Percentiles rank a stretch among this genome's conserved stretches.
These are phyloP conservation scores for Melitaea athalia DNA, from an alignment of 2,888 invertebrate species.

Conservation along the genomic window DNA sequence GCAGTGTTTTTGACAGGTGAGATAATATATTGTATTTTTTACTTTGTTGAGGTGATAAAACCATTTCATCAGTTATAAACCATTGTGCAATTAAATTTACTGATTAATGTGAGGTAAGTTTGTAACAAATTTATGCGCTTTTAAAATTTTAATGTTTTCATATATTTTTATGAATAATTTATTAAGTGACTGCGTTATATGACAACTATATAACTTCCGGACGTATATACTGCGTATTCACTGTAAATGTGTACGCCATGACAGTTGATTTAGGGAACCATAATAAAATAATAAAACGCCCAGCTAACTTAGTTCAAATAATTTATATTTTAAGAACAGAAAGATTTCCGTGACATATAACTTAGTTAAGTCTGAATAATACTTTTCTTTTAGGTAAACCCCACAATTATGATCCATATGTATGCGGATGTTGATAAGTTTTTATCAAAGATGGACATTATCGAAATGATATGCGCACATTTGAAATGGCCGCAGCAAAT, in stretches of 20 bases:
- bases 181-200: slow-evolving; percentile 22
- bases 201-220: slow-evolving; percentile 24
- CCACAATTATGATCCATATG: too few species aligned
- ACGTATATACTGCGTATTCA: slow-evolving; percentile 21
- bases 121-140: slow-evolving; percentile 30
- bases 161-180: slow-evolving; percentile 23
- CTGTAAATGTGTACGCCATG: slow-evolving; percentile 15
- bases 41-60: too few species aligned
- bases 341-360: slow-evolving; percentile 11
- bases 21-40: too few species aligned
- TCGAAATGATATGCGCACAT: too few species aligned
- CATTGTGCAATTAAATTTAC: too few species aligned
- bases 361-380: slow-evolving; percentile 11
- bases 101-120: too few species aligned
- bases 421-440: too few species aligned
- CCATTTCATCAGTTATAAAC: too few species aligned
- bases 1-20: too few species aligned
- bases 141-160: slow-evolving; percentile 24
- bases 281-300: slow-evolving; percentile 9
- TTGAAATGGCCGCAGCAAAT: too few species aligned
- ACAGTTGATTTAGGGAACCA: slow-evolving; percentile 4
- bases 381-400: slow-evolving; percentile 3
- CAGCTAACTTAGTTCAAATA: slow-evolving; percentile 14
- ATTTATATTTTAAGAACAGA: slow-evolving; percentile 18
- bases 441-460: too few species aligned